Evolutionary conservation across 2,888 invertebrate genomes (phyloP).

Genomic region (Brachyptera putata): DNA sequence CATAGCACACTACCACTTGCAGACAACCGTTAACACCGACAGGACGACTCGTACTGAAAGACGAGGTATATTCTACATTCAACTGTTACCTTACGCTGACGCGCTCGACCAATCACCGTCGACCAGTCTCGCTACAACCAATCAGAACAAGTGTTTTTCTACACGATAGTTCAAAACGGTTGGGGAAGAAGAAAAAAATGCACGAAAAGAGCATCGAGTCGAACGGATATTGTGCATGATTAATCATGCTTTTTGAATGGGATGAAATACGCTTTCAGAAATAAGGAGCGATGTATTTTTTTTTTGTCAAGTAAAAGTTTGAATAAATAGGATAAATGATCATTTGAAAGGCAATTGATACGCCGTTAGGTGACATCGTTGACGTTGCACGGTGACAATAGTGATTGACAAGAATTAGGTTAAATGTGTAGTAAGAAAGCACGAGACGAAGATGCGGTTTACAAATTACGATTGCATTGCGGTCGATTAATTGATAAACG

Average conservation of each 20-base stretch:
- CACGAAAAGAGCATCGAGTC: background rate
- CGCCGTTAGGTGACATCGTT: background rate
- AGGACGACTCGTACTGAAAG: background rate
- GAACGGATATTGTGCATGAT: constrained; percentile 22
- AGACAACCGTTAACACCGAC: background rate
- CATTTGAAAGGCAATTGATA: background rate
- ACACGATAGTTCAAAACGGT: background rate
- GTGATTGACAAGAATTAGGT: too few species aligned
- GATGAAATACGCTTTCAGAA: constrained; percentile 22
- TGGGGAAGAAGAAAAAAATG: background rate
- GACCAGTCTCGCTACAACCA: background rate
- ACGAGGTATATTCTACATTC: background rate
- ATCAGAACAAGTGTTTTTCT: background rate
- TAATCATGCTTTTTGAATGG: constrained; percentile 23
- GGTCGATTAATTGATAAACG: too few species aligned
- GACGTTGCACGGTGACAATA: background rate
- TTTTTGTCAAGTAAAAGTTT: background rate
- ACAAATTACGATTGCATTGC: too few species aligned
- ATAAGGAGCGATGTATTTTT: constrained; percentile 14
- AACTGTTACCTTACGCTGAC: background rate
- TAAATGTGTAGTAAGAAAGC: too few species aligned
- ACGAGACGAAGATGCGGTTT: too few species aligned
- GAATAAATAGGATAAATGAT: background rate
- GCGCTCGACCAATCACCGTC: background rate
- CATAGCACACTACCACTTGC: background rate